Base-by-base conservation (phyloP, 2,797 vertebrate genomes). In the Chaetophractus vellerosus region DNA sequence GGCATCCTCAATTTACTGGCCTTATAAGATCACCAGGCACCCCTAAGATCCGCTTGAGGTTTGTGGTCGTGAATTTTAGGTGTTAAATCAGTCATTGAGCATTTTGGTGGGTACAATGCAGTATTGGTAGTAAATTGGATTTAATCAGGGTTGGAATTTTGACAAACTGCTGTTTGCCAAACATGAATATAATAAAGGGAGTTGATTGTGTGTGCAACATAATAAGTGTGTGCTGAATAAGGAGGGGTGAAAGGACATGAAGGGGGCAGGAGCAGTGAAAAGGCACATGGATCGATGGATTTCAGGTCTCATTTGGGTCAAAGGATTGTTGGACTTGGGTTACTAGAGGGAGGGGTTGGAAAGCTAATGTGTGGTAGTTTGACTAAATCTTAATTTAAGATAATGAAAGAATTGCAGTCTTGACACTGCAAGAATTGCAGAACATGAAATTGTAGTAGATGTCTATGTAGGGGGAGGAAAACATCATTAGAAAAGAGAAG, bases 161-260 rank as follows among this genome's bases (percentile, higher is more conserved):
- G 55, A 21, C 45, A 88, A 55, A 64, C 9, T 26, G 33, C 5
- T 28, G 2, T 71, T 33, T 59, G 18, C 5, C 19, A 71, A 66
- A 71, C 1, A 6, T 24, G 9, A 28, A 8, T 31, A 21, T 1
- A 7, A 31, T 24, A 11, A 64, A 85, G 36, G 24, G 21, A 52
- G 31, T 24, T 55, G 31, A 74, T 5, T 38, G 15, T 12, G 1
- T 64, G 28, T 63, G 21, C 33, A 59, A 74, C 0, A 3, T 18
- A 66, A 5, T 24, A 50, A n/a, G 18, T 55, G 14, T 55, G 18
- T 55, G 38, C 7, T 11, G 7, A 66, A 28, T 36, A 66, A 50
- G 24, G 19, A 71, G 0, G 2, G 21, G 23, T 12, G 19, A 4
- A n/a, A 11, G 2, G 88, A 57, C 28, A 31, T 2, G 1, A 57